Evolutionary conservation across 1,140 invertebrate genomes (phyloP).

Genomic region (Centruroides sculpturatus): DNA sequence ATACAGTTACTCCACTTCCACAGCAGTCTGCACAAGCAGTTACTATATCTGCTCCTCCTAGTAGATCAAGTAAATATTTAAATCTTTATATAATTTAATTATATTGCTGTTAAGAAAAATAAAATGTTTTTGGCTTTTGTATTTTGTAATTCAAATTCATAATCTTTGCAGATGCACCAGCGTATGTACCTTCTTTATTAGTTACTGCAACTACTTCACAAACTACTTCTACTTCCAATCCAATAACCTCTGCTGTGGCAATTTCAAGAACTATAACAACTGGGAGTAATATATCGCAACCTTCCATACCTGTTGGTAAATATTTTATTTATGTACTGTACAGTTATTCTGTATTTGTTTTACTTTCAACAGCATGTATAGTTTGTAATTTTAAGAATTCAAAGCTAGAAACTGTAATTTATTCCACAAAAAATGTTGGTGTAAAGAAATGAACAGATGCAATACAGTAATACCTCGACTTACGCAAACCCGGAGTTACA

Average conservation of each 20-base stretch:
- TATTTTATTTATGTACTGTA: background rate
- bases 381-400: background rate
- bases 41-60: constrained; percentile 4
- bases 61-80: constrained; percentile 1
- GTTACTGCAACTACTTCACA: no score
- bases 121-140: no score
- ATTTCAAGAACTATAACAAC: background rate
- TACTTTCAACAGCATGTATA: background rate
- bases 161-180: no score
- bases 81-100: background rate
- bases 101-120: background rate
- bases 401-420: no score
- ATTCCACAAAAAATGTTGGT: no score
- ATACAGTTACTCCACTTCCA: background rate
- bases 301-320: constrained; percentile 12
- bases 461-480: no score
- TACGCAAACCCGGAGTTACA: no score
- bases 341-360: background rate
- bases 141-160: no score
- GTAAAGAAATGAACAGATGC: no score
- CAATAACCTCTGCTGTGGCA: no score
- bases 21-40: constrained; percentile 5
- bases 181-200: no score
- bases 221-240: no score
- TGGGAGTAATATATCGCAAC: background rate